Evolutionary conservation across 1,140 invertebrate species (phyloP), one percentile per base, ranked within the genome.

Genomic region (Mylabris phalerata): DNA sequence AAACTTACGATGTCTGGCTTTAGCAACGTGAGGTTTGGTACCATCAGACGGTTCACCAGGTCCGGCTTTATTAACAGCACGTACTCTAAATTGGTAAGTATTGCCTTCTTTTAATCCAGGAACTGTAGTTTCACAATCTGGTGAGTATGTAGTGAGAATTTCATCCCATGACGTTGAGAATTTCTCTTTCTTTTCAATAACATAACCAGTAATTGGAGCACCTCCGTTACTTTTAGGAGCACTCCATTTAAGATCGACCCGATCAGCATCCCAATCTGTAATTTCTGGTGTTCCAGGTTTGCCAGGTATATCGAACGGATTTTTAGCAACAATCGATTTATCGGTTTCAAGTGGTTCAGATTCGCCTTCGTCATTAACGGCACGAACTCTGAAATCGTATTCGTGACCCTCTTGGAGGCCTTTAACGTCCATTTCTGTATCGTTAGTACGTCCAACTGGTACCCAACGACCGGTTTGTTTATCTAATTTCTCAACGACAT

Each of bases 351-450:
- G 72, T 19, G 95, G 93, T 68, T 98, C 95, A 24, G 94, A 96
- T 77, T 96, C 93, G 3, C 97, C 98, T 78, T 98, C 94, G 49
- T 95, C 92, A 71, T 99, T 99, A 45, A 98, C 83, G n/a, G 97
- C 96, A 71, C 91, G 95, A 0, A 99, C 95, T 62, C 95, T 83
- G 80, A 98, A 98, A 74, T 95, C 86, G 75, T 98, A 98, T 68
- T 95, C 90, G 71, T 97, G 92, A 19, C 93, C 93, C 73, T 95
- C 92, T 69, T 89, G 86, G 45, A 98, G 80, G 46, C 93, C 94
- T 69, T 91, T 92, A 32, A 98, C 84, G 64, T 95, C 90, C 81
- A 92, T 86, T 76, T 94, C 90, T 0, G 91, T 88, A 66, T 93
- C 90, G 64, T 84, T 83, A 6, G 89, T 86, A 49, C 92, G 84